Evolutionary conservation across 2,888 invertebrate species (phyloP), one percentile per base, ranked within the genome.

Genomic region (Therioaphis trifolii): DNA sequence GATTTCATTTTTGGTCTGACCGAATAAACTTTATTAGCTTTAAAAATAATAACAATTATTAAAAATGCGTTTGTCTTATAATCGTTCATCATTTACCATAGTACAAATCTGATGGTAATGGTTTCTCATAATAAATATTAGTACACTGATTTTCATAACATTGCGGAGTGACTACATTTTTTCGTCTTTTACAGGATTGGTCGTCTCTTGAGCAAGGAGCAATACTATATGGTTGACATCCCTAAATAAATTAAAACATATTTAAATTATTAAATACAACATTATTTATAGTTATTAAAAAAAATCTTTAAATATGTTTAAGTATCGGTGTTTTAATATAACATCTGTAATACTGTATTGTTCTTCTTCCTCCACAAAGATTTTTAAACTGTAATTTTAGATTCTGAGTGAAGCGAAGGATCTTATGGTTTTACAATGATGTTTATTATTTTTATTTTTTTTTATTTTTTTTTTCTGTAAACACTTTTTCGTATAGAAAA

Each of bases 161-260:
- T n/a, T 40, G 55, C 15, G 69, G 69, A 14, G 74, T 74, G 0
- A 4, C 52, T 63, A 29, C 82, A 18, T 40, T 82, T 24, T n/a
- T n/a, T n/a, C n/a, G n/a, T 21, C 14, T 15, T 61, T 3, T 18
- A n/a, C 49, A 69, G 11, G 7, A 78, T 5, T 14, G 18, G 35
- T 40, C 43, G 2, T 24, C 40, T 72, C 12, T 46, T 35, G 71
- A 15, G n/a, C 82, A 74, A 27, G 85, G 80, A 43, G 7, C n/a
- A 63, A 85, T 52, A 52, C 84, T 66, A 24, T 85, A 85, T 12
- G 79, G 84, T 46, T 85, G 85, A 21, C 85, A 85, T 24, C 85
- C 85, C 85, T 85, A 27, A 29, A 35, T 24, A 24, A 46, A 61
- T 18, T 15, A n/a, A n/a, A n/a, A n/a, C n/a, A n/a, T n/a, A n/a